phyloP scores from a whole-genome alignment of 2,888 invertebrate genomes.

The Pardosa pseudoannulata region DNA sequence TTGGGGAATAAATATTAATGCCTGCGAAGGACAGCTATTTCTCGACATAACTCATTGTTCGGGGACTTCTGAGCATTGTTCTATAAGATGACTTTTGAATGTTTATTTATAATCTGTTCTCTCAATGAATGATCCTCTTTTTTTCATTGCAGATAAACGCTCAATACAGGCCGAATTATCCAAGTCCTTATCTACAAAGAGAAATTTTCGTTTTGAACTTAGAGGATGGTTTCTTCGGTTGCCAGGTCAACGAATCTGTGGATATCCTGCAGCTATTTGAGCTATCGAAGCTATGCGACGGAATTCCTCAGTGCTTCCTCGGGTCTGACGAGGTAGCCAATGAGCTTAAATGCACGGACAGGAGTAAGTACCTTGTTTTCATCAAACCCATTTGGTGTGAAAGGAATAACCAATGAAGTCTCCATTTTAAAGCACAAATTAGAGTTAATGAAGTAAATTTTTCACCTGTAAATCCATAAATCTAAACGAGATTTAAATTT shows the following conservation, averaged over 20 bases:
- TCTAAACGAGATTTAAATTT: too few relatives aligned
- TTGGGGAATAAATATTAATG: not conserved
- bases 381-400: not conserved
- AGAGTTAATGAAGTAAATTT: too few relatives aligned
- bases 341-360: constrained; percentile 92
- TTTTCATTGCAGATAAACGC: constrained; percentile 59
- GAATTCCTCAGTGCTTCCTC: constrained; percentile 91
- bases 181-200: constrained; percentile 78
- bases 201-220: constrained; percentile 97
- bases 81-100: not conserved
- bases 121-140: not conserved
- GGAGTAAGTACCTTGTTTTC: constrained; percentile 81
- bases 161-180: constrained; percentile 74
- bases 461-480: too few relatives aligned
- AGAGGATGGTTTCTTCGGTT: constrained; percentile 98
- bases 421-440: too few relatives aligned
- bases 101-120: not conserved
- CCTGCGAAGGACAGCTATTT: not conserved
- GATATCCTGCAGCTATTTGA: constrained; percentile 96
- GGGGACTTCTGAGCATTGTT: not conserved
- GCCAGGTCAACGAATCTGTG: constrained; percentile 97
- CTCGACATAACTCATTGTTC: not conserved
- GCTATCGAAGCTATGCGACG: constrained; percentile 95
- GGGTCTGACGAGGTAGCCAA: constrained; percentile 93
- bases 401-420: too few relatives aligned